phyloP scores from a whole-genome alignment of 2,797 vertebrate genomes.

The Acestrorhynchus altus region DNA sequence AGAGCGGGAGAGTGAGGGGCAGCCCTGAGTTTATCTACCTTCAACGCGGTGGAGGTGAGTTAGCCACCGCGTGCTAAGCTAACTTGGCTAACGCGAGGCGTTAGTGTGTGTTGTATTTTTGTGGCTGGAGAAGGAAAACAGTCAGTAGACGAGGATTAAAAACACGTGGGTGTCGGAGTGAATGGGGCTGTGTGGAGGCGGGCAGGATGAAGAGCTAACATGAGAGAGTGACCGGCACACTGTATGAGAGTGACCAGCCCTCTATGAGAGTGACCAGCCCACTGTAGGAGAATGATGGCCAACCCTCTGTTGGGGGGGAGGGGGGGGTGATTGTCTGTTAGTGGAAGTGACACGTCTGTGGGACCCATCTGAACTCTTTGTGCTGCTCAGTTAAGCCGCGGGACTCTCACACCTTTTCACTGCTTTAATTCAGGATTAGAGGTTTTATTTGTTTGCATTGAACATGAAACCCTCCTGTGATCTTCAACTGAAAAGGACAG shows the following conservation, averaged over 20 bases:
- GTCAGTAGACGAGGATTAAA: not conserved
- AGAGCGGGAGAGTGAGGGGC: slow-evolving; percentile 4
- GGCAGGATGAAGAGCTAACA: slow-evolving; percentile 1
- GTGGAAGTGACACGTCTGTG: slow-evolving; percentile 31
- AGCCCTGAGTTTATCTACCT: not conserved
- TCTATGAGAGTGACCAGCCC: not conserved
- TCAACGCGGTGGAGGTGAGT: slow-evolving; percentile 47
- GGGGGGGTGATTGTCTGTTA: slow-evolving; percentile 3
- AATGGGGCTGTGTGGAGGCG: not conserved
- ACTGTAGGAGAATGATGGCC: no score
- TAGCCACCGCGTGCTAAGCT: slow-evolving; percentile 51
- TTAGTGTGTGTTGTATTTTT: not conserved
- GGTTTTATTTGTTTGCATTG: no score
- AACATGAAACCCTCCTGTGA: no score
- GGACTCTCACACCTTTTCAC: not conserved
- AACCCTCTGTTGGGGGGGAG: no score
- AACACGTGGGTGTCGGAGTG: not conserved
- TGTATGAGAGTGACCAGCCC: slow-evolving; percentile 7
- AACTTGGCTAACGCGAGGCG: slow-evolving; percentile 8
- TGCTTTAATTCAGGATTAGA: not conserved
- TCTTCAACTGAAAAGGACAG: no score
- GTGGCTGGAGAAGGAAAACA: not conserved
- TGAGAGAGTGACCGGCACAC: not conserved
- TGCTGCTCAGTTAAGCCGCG: not conserved
- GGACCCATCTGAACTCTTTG: not conserved